Conservation (phyloP, 2,888 invertebrate species). For the Tachina grossa region DNA sequence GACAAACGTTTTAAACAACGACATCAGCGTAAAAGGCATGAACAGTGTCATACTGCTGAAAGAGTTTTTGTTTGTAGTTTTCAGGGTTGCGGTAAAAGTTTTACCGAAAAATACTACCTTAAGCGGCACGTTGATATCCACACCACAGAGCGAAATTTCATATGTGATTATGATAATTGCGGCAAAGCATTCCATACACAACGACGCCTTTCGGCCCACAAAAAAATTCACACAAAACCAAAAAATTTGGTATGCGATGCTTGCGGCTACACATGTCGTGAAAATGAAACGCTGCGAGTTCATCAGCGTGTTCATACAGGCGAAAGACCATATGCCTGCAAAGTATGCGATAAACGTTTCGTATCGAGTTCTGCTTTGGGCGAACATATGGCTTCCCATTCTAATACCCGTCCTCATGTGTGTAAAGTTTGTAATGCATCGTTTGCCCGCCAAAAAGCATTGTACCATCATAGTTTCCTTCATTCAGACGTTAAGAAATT, state of each 20-base stretch:
- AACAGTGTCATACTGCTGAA: slow-evolving; percentile 75
- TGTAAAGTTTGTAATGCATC: slow-evolving; percentile 75
- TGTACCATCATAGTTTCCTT: slow-evolving; percentile 76
- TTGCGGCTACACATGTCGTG: slow-evolving; percentile 69
- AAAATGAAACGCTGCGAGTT: slow-evolving; percentile 77
- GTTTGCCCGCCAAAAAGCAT: slow-evolving; percentile 76
- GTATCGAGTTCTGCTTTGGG: slow-evolving; percentile 71
- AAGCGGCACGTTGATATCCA: slow-evolving; percentile 76
- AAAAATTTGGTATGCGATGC: slow-evolving; percentile 62
- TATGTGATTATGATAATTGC: slow-evolving; percentile 76
- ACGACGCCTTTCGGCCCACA: slow-evolving; percentile 75
- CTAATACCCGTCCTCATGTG: slow-evolving; percentile 73
- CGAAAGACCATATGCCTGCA: slow-evolving; percentile 76
- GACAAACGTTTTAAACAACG: slow-evolving; percentile 77
- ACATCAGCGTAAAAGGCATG: slow-evolving; percentile 77
- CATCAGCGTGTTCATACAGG: slow-evolving; percentile 79
- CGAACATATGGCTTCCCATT: slow-evolving; percentile 73
- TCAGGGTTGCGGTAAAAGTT: slow-evolving; percentile 77
- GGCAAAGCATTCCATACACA: slow-evolving; percentile 76
- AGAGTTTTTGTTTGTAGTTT: slow-evolving; percentile 75
- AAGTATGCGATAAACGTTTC: slow-evolving; percentile 72
- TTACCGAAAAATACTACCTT: slow-evolving; percentile 75
- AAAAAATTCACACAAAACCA: slow-evolving; percentile 75
- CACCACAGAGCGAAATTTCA: slow-evolving; percentile 74
- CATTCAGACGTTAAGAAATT: slow-evolving; percentile 77